Base-by-base conservation (phyloP, 2,888 invertebrate genomes). In the Myopa testacea region DNA sequence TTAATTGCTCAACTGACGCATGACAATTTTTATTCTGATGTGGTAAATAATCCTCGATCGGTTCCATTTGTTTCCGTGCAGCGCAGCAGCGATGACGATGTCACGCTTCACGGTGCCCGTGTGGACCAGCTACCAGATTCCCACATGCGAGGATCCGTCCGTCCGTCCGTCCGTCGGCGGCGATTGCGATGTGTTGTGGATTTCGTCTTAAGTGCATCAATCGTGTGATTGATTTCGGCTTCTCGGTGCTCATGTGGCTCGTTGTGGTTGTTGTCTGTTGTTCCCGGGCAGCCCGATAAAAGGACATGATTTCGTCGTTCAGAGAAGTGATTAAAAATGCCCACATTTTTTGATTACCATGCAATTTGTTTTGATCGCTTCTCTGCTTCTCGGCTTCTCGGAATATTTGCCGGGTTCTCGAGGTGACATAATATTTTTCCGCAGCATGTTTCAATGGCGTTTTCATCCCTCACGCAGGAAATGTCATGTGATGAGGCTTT, bases 311-410 rank as follows among this genome's bases (percentile, higher is more conserved):
- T 71, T 71, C 71, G 65, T 71, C 75, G 75, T 60, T 58, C 75
- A 65, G 37, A 14, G 75, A 68, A 68, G 40, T 45, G 68, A 19
- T 69, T 45, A 26, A 16, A 34, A 12, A 4, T 75, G 70, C 19
- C 65, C 40, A 63, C 34, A 19, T 60, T 34, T 37, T 50, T 65
- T 62, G 86, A 85, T 85, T 85, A 85, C 86, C 81, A 81, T 81
- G 85, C 85, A 86, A 86, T 86, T 85, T 85, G 86, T 85, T 82
- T 85, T 85, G 85, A 85, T 77, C 50, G 73, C 52, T n/a, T n/a
- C n/a, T n/a, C n/a, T n/a, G n/a, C n/a, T n/a, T n/a, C n/a, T 45
- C 63, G 55, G 19, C 58, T 72, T 75, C 65, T 60, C 45, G 37
- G 50, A 40, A 62, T 16, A n/a, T 38, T 19, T 4, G 1, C 8